Evolutionary conservation across 2,113 vertebrate species (phyloP), one percentile per base, ranked within the genome.

Genomic region (Ellobius talpinus): DNA sequence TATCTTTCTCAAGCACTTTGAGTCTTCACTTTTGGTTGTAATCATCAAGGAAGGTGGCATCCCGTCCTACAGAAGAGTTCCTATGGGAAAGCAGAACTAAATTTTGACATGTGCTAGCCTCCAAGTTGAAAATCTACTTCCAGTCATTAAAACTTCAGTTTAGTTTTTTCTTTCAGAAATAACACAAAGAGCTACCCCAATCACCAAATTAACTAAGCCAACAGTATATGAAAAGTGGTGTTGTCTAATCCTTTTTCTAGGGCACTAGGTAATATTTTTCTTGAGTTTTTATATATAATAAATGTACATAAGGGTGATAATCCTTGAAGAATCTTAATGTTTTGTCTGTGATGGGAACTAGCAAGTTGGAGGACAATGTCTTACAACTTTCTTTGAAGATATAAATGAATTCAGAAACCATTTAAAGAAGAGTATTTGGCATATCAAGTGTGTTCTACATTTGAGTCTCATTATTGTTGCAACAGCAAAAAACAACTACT

Each of bases 391-490:
- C 29, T 86, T 87, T 73, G 76, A 21, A 36, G 31, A 87, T 13
- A 91, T 26, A 88, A 79, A 88, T 70, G 19, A 90, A 81, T 92
- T 94, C 73, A 66, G 63, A 47, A 87, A 55, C 33, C 14, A 16
- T 5, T 50, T 63, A 61, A 94, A 74, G 23, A 78, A 36, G 21
- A 73, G 5, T 58, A 77, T 45, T 33, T 81, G 55, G 10, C 55
- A 76, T 9, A 76, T 5, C 87, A 39, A 36, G 90, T 78, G 1
- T 93, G 24, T 89, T 72, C 8, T 5, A 63, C 47, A 93, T 94
- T 82, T 86, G 81, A 88, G 14, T 9, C 5, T 36, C 81, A 33
- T 70, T 94, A 45, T 63, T 96, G 73, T 93, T 77, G 33, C 47
- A 95, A 81, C 7, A 94, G 21, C 61, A 93, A 73, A 76, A 88